phyloP scores from a whole-genome alignment of 1,140 invertebrate species.

The Drosophila virilis region DNA sequence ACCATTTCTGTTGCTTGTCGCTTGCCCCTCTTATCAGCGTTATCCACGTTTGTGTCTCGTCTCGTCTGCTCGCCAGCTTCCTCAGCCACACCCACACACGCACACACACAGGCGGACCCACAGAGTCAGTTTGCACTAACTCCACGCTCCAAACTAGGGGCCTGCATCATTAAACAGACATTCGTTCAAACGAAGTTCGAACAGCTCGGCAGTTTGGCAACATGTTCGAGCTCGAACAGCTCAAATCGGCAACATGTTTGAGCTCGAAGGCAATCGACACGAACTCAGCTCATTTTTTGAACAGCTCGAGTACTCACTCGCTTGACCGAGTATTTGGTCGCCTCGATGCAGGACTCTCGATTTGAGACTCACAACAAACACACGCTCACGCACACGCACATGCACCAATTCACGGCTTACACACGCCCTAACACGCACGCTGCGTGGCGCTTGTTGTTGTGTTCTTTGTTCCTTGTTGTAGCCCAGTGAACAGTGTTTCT shows the following conservation, averaged over 20 bases:
- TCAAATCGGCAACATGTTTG: too few relatives aligned
- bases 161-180: too few relatives aligned
- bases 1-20: slow-evolving; percentile 38
- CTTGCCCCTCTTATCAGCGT: slow-evolving; percentile 38
- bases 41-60: slow-evolving; percentile 64
- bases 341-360: too few relatives aligned
- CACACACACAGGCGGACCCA: slow-evolving; percentile 4
- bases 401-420: slow-evolving; percentile 28
- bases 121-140: slow-evolving; percentile 10
- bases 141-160: not conserved
- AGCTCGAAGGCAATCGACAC: too few relatives aligned
- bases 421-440: slow-evolving; percentile 70
- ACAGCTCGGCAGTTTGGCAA: too few relatives aligned
- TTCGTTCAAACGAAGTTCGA: too few relatives aligned
- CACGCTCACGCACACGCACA: not conserved
- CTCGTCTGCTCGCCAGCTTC: slow-evolving; percentile 52
- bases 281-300: too few relatives aligned
- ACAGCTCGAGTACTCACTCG: too few relatives aligned
- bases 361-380: not conserved
- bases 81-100: slow-evolving; percentile 11
- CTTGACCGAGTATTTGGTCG: too few relatives aligned
- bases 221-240: too few relatives aligned
- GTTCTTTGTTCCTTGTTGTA: slow-evolving; percentile 81
- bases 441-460: slow-evolving; percentile 79
- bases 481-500: slow-evolving; percentile 78